Percentiles rank a stretch among this genome's conserved stretches.
These are phyloP conservation scores for Linepithema humile DNA, from an alignment of 1,140 invertebrate species.

Conservation along the genomic window DNA sequence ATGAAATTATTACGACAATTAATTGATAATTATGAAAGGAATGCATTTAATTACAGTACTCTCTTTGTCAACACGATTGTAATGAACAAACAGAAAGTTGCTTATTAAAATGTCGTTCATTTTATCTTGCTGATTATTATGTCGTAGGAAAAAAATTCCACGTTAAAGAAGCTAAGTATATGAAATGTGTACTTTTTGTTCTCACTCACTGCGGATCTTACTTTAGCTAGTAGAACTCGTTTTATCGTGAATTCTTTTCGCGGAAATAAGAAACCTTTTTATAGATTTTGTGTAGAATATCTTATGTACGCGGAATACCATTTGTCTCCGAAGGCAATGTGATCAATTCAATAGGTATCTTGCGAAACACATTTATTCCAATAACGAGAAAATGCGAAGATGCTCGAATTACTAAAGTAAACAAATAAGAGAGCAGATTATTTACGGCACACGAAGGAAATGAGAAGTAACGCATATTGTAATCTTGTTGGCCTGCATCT, in stretches of 20 bases:
- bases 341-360: background rate
- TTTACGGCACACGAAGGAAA: background rate
- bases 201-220: background rate
- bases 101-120: background rate
- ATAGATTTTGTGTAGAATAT: slow-evolving; percentile 7
- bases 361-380: slow-evolving; percentile 17
- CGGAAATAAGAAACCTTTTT: background rate
- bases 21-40: background rate
- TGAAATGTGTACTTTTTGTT: background rate
- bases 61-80: background rate
- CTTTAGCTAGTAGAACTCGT: background rate
- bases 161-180: background rate
- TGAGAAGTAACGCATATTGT: background rate
- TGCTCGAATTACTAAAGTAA: background rate
- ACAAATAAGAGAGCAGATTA: background rate
- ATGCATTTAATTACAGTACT: background rate
- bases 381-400: background rate
- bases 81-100: background rate
- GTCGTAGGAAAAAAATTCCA: background rate
- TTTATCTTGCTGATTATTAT: background rate
- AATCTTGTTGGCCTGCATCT: background rate
- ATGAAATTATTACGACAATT: background rate
- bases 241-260: background rate
- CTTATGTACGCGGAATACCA: background rate
- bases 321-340: background rate